Evolutionary conservation across 2,888 invertebrate species (phyloP).

Genomic region (Hypercompe scribonia): DNA sequence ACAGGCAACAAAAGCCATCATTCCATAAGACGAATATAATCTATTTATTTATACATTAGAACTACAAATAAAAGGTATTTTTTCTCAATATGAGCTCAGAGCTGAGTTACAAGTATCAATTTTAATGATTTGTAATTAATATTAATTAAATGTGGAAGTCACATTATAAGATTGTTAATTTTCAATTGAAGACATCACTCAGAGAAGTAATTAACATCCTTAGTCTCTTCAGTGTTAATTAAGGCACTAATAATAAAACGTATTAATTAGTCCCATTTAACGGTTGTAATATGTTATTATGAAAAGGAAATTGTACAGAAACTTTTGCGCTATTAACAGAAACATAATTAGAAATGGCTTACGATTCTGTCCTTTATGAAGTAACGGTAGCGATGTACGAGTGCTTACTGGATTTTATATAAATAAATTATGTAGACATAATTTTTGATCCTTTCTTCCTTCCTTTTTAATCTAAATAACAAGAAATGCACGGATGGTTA

Average conservation of each 20-base stretch:
- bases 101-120: too few relatives aligned
- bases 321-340: constrained; percentile 1
- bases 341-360: neutral
- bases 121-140: neutral
- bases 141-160: neutral
- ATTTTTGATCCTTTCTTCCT: too few relatives aligned
- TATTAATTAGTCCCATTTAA: constrained; percentile 1
- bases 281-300: neutral
- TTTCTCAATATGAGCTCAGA: too few relatives aligned
- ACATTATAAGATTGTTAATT: neutral
- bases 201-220: neutral
- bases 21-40: too few relatives aligned
- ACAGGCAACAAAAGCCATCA: too few relatives aligned
- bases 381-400: neutral
- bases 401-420: neutral
- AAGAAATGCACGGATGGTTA: too few relatives aligned
- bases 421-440: too few relatives aligned
- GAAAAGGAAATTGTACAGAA: neutral
- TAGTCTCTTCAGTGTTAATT: neutral
- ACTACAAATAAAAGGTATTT: too few relatives aligned
- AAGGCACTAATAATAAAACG: neutral
- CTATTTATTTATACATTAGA: too few relatives aligned
- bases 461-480: too few relatives aligned
- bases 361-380: neutral
- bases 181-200: neutral